These are phyloP conservation scores for Hybognathus amarus DNA, from an alignment of 2,797 vertebrate species.

Conservation along the genomic window DNA sequence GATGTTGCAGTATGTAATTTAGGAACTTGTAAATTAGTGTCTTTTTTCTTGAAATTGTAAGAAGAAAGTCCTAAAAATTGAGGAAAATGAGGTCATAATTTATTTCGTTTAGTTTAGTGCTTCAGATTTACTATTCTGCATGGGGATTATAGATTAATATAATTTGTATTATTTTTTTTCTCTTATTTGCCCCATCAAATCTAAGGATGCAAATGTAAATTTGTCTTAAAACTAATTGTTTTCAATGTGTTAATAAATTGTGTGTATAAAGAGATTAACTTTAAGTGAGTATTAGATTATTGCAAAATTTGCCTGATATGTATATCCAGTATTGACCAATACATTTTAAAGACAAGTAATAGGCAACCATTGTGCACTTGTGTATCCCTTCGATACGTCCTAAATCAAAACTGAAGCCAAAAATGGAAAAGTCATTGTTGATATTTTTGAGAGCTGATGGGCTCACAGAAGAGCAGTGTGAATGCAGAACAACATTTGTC, in stretches of 20 bases:
- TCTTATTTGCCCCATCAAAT: neutral
- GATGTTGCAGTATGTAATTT: neutral
- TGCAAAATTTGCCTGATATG: neutral
- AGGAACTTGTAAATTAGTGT: neutral
- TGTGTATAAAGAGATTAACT: neutral
- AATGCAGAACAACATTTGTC: neutral
- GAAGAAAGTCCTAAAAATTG: neutral
- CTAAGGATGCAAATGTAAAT: neutral
- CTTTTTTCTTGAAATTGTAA: neutral
- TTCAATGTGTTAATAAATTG: neutral
- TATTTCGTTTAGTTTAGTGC: too few relatives aligned
- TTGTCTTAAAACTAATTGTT: neutral
- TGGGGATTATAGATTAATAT: neutral
- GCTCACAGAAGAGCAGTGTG: neutral
- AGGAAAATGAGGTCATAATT: neutral
- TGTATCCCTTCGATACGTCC: rapidly evolving
- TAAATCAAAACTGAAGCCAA: neutral
- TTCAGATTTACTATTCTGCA: neutral
- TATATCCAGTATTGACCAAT: neutral
- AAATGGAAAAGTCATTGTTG: neutral
- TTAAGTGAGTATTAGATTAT: neutral
- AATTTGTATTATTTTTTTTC: neutral
- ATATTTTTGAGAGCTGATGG: neutral
- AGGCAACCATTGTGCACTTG: neutral
- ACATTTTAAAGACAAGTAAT: neutral